Conservation (phyloP, 1,140 invertebrate genomes). For the Trichomalopsis sarcophagae region DNA sequence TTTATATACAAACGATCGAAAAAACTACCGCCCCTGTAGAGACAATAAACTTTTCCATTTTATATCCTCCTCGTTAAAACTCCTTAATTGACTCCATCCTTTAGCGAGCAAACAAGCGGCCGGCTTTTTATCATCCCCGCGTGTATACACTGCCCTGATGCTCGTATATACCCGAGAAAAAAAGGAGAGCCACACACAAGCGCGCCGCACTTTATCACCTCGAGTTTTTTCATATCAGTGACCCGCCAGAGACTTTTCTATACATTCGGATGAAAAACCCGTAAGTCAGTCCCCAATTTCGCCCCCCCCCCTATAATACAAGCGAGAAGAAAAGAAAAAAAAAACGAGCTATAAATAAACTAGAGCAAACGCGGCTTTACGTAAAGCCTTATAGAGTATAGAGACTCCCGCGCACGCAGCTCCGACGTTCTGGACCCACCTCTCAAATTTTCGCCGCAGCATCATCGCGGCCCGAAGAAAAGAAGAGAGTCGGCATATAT, state of each 20-base stretch:
- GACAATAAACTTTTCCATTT: slow-evolving; percentile 22
- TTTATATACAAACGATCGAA: neutral
- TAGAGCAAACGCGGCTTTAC: neutral
- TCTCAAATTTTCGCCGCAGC: slow-evolving; percentile 4
- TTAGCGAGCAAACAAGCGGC: neutral
- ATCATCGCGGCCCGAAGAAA: neutral
- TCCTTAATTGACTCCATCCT: slow-evolving; percentile 21
- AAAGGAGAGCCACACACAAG: neutral
- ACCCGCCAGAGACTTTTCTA: neutral
- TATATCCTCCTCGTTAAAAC: slow-evolving; percentile 17
- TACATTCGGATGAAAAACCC: neutral
- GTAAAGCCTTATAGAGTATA: neutral
- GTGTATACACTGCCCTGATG: too few relatives aligned
- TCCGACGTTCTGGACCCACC: neutral
- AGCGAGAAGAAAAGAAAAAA: neutral
- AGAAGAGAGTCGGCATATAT: slow-evolving; percentile 52
- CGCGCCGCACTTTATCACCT: slow-evolving; percentile 13
- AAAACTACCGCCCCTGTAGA: neutral
- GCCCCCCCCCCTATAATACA: neutral
- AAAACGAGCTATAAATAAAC: slow-evolving; percentile 3
- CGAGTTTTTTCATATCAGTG: neutral
- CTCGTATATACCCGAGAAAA: neutral
- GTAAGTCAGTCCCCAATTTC: slow-evolving; percentile 1
- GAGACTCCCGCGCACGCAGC: neutral
- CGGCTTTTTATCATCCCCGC: neutral